A percentile compares a stretch with the other conserved stretches of the same genome.
Conservation (phyloP, 2,113 vertebrate species). For the Psittacus erithacus region DNA sequence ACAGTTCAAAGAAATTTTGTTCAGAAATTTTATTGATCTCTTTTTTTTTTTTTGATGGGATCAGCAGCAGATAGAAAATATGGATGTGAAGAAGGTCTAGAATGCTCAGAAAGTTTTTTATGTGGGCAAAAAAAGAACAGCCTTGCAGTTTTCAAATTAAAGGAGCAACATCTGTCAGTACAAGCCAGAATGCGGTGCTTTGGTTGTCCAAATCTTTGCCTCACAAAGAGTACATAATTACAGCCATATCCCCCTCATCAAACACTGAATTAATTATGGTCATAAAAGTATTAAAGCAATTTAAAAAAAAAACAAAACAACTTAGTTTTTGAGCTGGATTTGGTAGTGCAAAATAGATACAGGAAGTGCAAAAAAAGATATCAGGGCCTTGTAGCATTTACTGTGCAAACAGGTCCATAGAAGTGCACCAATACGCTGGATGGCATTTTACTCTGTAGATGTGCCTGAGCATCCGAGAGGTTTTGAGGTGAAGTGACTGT, state of each 20-base stretch:
- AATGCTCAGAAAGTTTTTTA: neutral
- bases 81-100: neutral
- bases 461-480: neutral
- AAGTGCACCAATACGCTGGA: neutral
- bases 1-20: neutral
- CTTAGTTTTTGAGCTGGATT: slow-evolving; percentile 16
- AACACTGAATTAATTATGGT: slow-evolving; percentile 33
- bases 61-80: neutral
- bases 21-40: neutral
- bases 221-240: slow-evolving; percentile 7
- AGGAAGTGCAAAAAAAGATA: slow-evolving; percentile 7
- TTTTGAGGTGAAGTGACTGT: neutral
- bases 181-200: neutral
- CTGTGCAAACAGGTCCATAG: neutral
- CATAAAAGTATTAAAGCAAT: slow-evolving; percentile 6
- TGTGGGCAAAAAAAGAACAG: neutral
- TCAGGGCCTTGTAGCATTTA: neutral
- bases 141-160: neutral
- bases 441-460: neutral
- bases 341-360: neutral
- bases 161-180: neutral
- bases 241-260: neutral
- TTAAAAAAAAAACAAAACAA: neutral
- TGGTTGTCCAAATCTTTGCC: slow-evolving; percentile 1
- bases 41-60: neutral